These are phyloP conservation scores for Scaptodrosophila latifasciaeformis DNA, from an alignment of 2,888 invertebrate species.

Conservation along the genomic window DNA sequence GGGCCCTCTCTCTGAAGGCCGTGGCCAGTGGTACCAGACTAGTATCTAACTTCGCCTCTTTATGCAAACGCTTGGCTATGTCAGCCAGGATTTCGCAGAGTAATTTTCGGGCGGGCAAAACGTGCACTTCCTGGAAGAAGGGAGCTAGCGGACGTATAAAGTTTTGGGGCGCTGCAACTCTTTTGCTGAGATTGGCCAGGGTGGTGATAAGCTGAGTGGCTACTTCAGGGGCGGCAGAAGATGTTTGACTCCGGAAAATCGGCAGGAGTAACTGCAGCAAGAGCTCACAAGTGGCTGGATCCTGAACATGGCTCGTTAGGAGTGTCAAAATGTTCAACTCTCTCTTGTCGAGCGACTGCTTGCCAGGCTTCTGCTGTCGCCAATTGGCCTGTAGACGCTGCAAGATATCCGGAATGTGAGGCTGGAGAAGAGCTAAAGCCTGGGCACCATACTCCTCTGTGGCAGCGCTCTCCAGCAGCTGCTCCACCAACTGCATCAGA, in stretches of 20 bases:
- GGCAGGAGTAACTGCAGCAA: conserved; percentile 84
- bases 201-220: conserved; percentile 83
- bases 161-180: conserved; percentile 79
- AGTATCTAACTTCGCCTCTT: conserved; percentile 30
- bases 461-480: conserved; percentile 79
- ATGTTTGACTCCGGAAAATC: conserved; percentile 80
- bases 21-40: conserved; percentile 30
- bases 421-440: conserved; percentile 79
- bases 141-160: conserved; percentile 84
- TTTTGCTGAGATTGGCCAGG: conserved; percentile 83
- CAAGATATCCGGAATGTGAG: conserved; percentile 84
- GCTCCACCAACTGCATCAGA: conserved; percentile 85
- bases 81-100: conserved; percentile 80
- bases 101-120: conserved; percentile 81
- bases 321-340: conserved; percentile 85
- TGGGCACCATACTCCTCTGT: conserved; percentile 76
- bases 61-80: conserved; percentile 76
- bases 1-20: conserved; percentile 75
- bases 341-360: conserved; percentile 78
- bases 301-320: conserved; percentile 84
- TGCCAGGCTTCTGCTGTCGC: conserved; percentile 76
- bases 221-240: conserved; percentile 80
- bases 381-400: conserved; percentile 82
- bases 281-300: conserved; percentile 81
- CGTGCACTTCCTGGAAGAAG: conserved; percentile 81